Evolutionary conservation across 2,797 vertebrate species (phyloP), one percentile per base, ranked within the genome.

Genomic region (Siniperca obscura): DNA sequence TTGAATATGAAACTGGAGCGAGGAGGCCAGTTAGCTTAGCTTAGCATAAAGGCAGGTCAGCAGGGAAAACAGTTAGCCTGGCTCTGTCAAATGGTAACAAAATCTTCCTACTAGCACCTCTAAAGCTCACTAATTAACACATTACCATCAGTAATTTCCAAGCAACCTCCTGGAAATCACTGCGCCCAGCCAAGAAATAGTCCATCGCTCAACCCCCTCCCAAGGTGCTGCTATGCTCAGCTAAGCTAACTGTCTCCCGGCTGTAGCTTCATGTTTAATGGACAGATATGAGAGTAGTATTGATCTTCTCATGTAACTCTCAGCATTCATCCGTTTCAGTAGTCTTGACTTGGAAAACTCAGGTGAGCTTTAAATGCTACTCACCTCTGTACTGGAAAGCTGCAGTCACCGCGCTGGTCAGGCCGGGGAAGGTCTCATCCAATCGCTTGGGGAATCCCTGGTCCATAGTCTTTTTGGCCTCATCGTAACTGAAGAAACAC

Each of bases 311-410:
- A 52, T 21, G 17, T 53, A 9, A 52, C 12, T 65, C 38, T 56
- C 10, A 10, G 50, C 12, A 57, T 67, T 40, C 12, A 44, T 57
- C 44, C 1, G 25, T 53, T 68, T 61, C 22, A 62, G 21, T 5
- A 21, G 38, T 19, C 14, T 22, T 34, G 22, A 21, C 25, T 30
- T 17, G 27, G 50, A 59, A 36, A 36, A 36, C 9, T 53, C 21
- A 25, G 10, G 2, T 30, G 5, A 34, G 21, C 5, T 53, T 74
- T 16, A 2, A 40, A 50, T 34, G 61, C 44, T 34, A 34, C 86
- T 83, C 92, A 98, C 97, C 95, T 90, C 92, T 93, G 25, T 91
- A 67, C 77, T 97, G 95, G 78, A 97, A 95, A 80, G 94, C 97
- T 73, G 96, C 96, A 0, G 96, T 95, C 55, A 97, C 89, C 12